Conservation (phyloP, 2,113 vertebrate species). For the Percina caprodes region DNA sequence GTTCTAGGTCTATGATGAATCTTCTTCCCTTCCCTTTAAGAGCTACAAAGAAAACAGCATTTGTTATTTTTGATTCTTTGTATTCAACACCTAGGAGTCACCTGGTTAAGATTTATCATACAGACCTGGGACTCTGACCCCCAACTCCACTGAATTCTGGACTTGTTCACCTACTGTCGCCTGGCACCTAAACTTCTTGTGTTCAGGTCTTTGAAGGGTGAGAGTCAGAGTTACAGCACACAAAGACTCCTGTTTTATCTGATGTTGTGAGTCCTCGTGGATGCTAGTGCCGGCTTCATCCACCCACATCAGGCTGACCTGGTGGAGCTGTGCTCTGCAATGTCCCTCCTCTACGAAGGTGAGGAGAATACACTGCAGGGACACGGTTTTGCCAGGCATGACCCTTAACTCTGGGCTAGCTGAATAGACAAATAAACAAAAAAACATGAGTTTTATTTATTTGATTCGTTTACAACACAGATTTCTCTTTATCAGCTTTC, state of each 20-base stretch:
- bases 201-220: slow-evolving; percentile 1
- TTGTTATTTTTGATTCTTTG: neutral
- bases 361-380: slow-evolving; percentile 55
- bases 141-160: slow-evolving; percentile 8
- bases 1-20: rapidly evolving
- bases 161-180: neutral
- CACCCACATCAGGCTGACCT: slow-evolving; percentile 38
- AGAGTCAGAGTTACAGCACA: slow-evolving; percentile 54
- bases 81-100: neutral
- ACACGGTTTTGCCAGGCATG: neutral
- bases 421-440: slow-evolving; percentile 2
- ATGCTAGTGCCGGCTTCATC: slow-evolving; percentile 35
- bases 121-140: slow-evolving; percentile 48
- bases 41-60: neutral
- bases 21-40: slow-evolving; percentile 28
- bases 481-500: neutral
- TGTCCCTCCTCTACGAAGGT: neutral
- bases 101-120: neutral
- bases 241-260: neutral
- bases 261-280: slow-evolving; percentile 20
- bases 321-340: rapidly evolving
- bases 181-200: slow-evolving; percentile 43
- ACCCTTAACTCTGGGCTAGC: neutral
- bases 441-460: neutral
- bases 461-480: neutral